phyloP scores from a whole-genome alignment of 2,888 invertebrate species.

The Dorcus hopei region DNA sequence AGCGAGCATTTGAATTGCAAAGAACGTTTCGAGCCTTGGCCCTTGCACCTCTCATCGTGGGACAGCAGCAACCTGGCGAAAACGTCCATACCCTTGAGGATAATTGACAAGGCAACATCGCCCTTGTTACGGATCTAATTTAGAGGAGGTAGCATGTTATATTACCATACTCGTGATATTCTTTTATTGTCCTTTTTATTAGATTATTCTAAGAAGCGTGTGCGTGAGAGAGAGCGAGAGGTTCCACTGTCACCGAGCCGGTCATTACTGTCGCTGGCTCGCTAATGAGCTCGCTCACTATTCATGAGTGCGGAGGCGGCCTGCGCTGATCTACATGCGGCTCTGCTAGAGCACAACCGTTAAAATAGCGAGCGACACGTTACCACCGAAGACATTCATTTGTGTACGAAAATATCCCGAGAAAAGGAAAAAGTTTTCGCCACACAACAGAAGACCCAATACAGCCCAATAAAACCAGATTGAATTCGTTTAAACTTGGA shows the following conservation, averaged over 20 bases:
- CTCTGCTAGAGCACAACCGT: background rate
- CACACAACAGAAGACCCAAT: too few relatives aligned
- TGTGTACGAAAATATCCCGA: too few relatives aligned
- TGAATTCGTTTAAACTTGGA: too few relatives aligned
- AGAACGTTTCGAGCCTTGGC: too few relatives aligned
- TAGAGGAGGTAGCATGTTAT: conserved; percentile 7
- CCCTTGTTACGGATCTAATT: conserved; percentile 12
- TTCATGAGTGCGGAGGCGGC: conserved; percentile 43
- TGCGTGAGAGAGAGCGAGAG: background rate
- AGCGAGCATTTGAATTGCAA: too few relatives aligned
- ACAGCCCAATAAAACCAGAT: too few relatives aligned
- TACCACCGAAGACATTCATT: too few relatives aligned
- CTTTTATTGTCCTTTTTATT: conserved; percentile 14
- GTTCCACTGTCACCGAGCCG: conserved; percentile 21
- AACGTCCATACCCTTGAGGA: too few relatives aligned
- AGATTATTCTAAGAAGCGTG: conserved; percentile 12
- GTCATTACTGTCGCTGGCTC: conserved; percentile 39
- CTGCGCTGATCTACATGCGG: background rate
- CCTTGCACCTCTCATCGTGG: too few relatives aligned
- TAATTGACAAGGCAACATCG: too few relatives aligned
- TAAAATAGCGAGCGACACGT: background rate
- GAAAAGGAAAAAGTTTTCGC: too few relatives aligned
- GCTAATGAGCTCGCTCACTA: conserved; percentile 44
- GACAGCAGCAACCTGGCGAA: too few relatives aligned
- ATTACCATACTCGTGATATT: conserved; percentile 10